Evolutionary conservation across 2,888 invertebrate species (phyloP).

Genomic region (Eupithecia subumbrata): DNA sequence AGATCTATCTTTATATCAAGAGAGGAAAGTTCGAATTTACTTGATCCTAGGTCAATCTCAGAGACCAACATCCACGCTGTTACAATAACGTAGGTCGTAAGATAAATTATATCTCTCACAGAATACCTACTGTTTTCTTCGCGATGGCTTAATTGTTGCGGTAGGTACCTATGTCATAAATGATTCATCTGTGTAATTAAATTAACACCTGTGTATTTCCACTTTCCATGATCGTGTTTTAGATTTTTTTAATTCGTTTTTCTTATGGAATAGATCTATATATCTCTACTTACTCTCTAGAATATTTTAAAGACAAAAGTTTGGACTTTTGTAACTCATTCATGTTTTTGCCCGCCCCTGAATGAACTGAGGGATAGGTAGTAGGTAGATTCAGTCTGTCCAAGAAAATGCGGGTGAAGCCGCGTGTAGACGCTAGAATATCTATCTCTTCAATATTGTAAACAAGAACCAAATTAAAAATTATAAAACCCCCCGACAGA

Average conservation of each 20-base stretch:
- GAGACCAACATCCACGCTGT: constrained; percentile 6
- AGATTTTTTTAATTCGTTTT: constrained; percentile 10
- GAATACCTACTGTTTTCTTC: constrained; percentile 22
- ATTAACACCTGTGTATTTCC: constrained; percentile 39
- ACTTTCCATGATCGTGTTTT: constrained; percentile 31
- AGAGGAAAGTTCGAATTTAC: neutral
- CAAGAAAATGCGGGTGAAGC: too few relatives aligned
- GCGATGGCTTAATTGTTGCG: constrained; percentile 45
- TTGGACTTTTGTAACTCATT: too few relatives aligned
- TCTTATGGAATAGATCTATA: neutral
- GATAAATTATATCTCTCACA: neutral
- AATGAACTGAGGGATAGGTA: too few relatives aligned
- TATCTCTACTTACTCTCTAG: too few relatives aligned
- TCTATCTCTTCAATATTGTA: too few relatives aligned
- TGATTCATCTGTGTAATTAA: constrained; percentile 39
- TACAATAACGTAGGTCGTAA: neutral
- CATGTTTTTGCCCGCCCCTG: too few relatives aligned
- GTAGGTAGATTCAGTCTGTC: too few relatives aligned
- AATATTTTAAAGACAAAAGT: too few relatives aligned
- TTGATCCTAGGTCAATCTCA: neutral
- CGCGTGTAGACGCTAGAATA: too few relatives aligned
- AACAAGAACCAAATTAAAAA: too few relatives aligned
- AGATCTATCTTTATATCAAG: neutral
- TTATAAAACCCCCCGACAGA: too few relatives aligned
- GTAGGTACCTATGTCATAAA: constrained; percentile 35